These are phyloP conservation scores for Diuraphis noxia DNA, from an alignment of 1,140 invertebrate species.

Conservation along the genomic window DNA sequence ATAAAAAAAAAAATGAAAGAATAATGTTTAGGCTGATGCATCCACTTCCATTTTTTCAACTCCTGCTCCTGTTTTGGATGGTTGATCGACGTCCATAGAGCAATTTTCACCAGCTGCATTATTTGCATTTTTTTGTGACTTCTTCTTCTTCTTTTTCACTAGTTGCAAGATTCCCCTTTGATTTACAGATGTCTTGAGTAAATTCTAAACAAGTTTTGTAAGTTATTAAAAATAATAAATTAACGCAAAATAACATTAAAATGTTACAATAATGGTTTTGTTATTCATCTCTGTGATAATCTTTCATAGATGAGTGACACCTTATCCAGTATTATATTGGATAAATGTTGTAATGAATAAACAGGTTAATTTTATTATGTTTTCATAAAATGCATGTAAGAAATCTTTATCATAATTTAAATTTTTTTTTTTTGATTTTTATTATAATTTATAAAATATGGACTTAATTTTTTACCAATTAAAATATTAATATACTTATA, in stretches of 20 bases:
- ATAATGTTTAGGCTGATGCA: conserved; percentile 1
- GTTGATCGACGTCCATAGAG: conserved; percentile 32
- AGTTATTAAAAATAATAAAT: neutral
- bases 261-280: neutral
- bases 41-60: conserved; percentile 52
- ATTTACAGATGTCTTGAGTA: conserved; percentile 42
- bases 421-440: too few relatives aligned
- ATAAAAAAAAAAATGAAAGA: neutral
- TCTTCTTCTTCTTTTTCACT: conserved; percentile 51
- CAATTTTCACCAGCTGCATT: neutral
- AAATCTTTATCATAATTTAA: neutral
- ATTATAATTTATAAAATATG: too few relatives aligned
- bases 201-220: neutral
- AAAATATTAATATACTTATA: too few relatives aligned
- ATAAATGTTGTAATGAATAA: neutral
- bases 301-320: neutral
- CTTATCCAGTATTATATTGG: neutral
- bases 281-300: neutral
- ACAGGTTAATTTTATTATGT: neutral
- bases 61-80: neutral
- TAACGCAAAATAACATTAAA: neutral
- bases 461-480: too few relatives aligned
- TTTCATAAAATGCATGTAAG: neutral
- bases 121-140: neutral
- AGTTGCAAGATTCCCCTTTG: conserved; percentile 46